phyloP scores from a whole-genome alignment of 2,888 invertebrate genomes.

The Drosophila barbarae region DNA sequence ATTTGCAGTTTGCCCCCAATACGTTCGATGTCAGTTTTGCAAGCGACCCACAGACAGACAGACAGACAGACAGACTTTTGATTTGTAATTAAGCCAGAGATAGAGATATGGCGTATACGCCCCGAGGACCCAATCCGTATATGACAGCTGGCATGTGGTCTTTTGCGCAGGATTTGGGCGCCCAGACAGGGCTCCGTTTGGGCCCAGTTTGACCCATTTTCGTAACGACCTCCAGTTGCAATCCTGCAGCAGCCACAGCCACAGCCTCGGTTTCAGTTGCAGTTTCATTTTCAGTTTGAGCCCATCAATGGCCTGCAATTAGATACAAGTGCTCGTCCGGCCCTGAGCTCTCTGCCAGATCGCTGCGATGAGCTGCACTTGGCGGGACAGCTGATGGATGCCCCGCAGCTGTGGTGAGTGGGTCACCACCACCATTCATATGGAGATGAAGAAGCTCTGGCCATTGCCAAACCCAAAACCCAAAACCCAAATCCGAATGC shows the following conservation, averaged over 20 bases:
- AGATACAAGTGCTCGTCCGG: constrained; percentile 34
- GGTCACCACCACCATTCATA: constrained; percentile 36
- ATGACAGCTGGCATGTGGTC: constrained; percentile 36
- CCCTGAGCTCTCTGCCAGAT: constrained; percentile 26
- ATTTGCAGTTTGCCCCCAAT: constrained; percentile 32
- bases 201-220: constrained; percentile 58
- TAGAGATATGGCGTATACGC: constrained; percentile 35
- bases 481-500: neutral
- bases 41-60: constrained; percentile 3
- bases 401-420: constrained; percentile 13
- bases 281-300: neutral
- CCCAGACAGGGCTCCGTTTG: constrained; percentile 48
- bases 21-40: constrained; percentile 26
- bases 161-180: constrained; percentile 45
- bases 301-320: constrained; percentile 40
- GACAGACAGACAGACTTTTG: constrained; percentile 33
- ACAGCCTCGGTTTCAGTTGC: neutral
- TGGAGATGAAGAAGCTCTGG: constrained; percentile 33
- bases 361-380: constrained; percentile 27
- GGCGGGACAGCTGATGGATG: constrained; percentile 21
- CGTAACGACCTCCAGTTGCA: constrained; percentile 41
- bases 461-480: constrained; percentile 29
- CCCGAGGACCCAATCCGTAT: constrained; percentile 19
- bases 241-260: constrained; percentile 12
- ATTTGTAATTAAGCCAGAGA: constrained; percentile 41